Base-by-base conservation (phyloP, 2,797 vertebrate genomes). In the Pseudocheirus occidentalis region DNA sequence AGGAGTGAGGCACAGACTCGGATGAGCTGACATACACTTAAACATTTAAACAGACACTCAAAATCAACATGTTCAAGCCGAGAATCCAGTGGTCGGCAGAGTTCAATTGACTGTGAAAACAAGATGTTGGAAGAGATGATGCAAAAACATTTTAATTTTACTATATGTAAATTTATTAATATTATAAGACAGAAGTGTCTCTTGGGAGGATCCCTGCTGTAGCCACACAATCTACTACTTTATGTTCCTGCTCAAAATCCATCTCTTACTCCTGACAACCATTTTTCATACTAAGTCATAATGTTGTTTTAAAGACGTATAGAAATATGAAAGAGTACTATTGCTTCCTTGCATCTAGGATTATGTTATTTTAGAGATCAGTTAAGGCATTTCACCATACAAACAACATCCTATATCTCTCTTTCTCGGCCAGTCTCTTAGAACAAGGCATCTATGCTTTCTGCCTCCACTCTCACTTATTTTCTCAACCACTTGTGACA, bases 1-100 rank as follows among this genome's bases (percentile, higher is more conserved):
- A 99, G 98, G 94, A 99, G 99, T 13, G 99, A 99, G 87, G 99
- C 99, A 50, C 99, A 99, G 91, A 99, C 99, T 93, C 98, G 99
- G 97, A 99, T 98, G 40, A 99, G 98, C 93, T 98, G 99, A 56
- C 98, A 98, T 4, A 99, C 98, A 0, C 99, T 99, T 13, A 99
- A 99, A 94, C 99, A 99, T 98, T 99, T 99, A 94, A 99, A 98
- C 91, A 99, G 99, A 96, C 99, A 99, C 94, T 99, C 99, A 2
- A 99, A 99, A 98, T 99, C 99, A 56, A 99, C 99, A 0, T 99
- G 99, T 91, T 99, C 99, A 53, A 99, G 96, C 4, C 99, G 98
- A 1, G 99, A 99, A 97, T 99, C 99, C 96, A 99, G 98, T 0
- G 99, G 99, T 14, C 99, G 99, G 97, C 99, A 99, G 94, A 99